Percentiles rank a stretch among this genome's conserved stretches.
Evolutionary conservation across 2,888 invertebrate species (phyloP).

Genomic region (Gordius sp.): DNA sequence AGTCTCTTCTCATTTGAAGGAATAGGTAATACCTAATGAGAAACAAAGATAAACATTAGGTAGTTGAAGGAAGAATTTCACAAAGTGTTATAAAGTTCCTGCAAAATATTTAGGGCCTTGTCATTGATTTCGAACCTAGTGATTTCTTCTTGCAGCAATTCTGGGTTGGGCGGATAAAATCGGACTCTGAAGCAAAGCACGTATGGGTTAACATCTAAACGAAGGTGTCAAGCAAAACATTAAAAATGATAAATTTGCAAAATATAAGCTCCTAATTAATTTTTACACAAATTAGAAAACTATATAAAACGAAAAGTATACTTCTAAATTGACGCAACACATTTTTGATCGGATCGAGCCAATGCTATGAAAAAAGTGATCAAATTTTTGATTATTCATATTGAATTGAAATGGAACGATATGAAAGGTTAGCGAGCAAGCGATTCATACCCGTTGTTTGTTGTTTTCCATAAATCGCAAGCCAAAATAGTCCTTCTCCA

Average conservation of each 20-base stretch:
- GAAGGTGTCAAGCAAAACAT: neutral
- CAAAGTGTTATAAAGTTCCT: neutral
- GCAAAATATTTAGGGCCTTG: neutral
- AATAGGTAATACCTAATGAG: conserved; percentile 53
- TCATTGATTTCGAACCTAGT: conserved; percentile 45
- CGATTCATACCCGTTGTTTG: conserved; percentile 50
- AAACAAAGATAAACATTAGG: neutral
- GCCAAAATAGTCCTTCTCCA: conserved; percentile 78
- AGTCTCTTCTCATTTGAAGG: conserved; percentile 67
- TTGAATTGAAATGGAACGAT: neutral
- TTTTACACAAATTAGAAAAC: conserved; percentile 25
- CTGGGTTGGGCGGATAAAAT: conserved; percentile 82
- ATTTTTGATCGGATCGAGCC: neutral
- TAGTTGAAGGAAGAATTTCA: too few relatives aligned
- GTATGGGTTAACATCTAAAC: conserved; percentile 55
- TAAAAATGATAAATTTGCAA: neutral
- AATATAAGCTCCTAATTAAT: neutral
- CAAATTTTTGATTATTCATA: neutral
- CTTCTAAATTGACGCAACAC: conserved; percentile 2
- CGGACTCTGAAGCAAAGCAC: conserved; percentile 83
- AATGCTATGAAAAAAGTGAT: neutral
- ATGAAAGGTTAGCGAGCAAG: neutral
- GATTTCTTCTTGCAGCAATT: conserved; percentile 66
- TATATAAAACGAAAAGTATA: neutral
- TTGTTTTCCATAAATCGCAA: conserved; percentile 62